Evolutionary conservation across 2,113 vertebrate species (phyloP), one percentile per base, ranked within the genome.

Genomic region (Megaleporinus macrocephalus): DNA sequence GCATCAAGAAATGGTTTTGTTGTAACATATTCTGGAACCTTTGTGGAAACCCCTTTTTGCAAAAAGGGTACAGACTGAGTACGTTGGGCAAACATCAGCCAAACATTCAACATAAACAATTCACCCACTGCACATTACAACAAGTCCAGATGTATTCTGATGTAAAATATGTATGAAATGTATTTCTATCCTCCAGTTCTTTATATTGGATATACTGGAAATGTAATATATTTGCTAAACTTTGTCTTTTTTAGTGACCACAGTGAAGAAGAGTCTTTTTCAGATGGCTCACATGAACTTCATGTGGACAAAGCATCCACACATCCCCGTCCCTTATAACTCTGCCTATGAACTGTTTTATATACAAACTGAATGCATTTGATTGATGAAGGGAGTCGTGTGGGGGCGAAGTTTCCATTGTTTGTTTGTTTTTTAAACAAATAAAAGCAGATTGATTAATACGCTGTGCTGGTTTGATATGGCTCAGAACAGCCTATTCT

Each of bases 351-450:
- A 76, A 20, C 82, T 4, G 27, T 57, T 75, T 87, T 87, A 76
- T 86, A 70, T 86, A 79, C 27, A 4, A 83, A 73, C 66, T 78
- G 74, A 71, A 78, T 36, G 22, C 29, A 33, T 55, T 78, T 86
- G 76, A 9, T 55, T 55, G 53, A 22, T 22, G 53, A 68, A 84
- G 30, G 77, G 70, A 87, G 81, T 84, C 81, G 78, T 90, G 86
- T 89, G 85, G 73, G 77, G 88, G 78, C 84, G 65, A 90, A 91
- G 87, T 92, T 91, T 93, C 91, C 90, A 93, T 93, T 88, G 83
- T 93, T 93, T 93, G 89, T 92, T 36, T 36, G n/a, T 93, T 87
- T 93, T 88, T 81, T 89, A 84, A 89, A 89, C 76, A 89, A 94
- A 94, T 94, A 93, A 94, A 93, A 62, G 33, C 86, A 71, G 86